Evolutionary conservation across 2,113 vertebrate species (phyloP).

Genomic region (Leuciscus idus): DNA sequence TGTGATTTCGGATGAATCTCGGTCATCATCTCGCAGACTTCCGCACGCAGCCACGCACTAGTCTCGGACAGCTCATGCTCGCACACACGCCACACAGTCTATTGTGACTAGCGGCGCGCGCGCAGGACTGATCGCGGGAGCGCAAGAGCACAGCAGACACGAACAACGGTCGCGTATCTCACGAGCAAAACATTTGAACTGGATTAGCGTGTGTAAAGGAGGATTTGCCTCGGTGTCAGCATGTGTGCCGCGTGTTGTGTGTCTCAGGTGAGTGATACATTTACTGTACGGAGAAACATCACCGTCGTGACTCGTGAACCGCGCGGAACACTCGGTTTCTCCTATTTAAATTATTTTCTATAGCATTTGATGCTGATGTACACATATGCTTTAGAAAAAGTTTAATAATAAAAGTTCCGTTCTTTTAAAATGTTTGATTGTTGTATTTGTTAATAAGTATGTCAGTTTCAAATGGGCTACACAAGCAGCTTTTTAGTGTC

Average conservation of each 20-base stretch:
- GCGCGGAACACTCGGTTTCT: background rate
- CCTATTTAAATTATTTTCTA: background rate
- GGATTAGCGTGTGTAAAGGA: conserved; percentile 27
- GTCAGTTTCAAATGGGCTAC: background rate
- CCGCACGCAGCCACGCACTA: background rate
- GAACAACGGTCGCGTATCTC: conserved; percentile 5
- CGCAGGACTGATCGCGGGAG: background rate
- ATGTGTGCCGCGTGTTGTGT: conserved; percentile 76
- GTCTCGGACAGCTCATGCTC: background rate
- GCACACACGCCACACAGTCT: background rate
- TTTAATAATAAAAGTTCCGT: background rate
- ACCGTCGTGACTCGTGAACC: background rate
- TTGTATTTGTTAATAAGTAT: background rate
- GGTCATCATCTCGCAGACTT: background rate
- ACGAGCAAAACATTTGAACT: conserved; percentile 41
- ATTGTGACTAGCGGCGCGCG: background rate
- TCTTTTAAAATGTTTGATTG: background rate
- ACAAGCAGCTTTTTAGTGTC: background rate
- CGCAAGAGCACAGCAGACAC: background rate
- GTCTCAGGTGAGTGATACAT: conserved; percentile 73
- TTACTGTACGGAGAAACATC: background rate
- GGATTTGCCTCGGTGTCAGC: background rate
- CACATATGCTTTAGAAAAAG: background rate
- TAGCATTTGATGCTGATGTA: background rate
- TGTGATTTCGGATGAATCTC: background rate